Percentiles rank a stretch among this genome's conserved stretches.
These are phyloP conservation scores for Pagetopsis macropterus DNA, from an alignment of 2,797 vertebrate genomes.

Conservation along the genomic window DNA sequence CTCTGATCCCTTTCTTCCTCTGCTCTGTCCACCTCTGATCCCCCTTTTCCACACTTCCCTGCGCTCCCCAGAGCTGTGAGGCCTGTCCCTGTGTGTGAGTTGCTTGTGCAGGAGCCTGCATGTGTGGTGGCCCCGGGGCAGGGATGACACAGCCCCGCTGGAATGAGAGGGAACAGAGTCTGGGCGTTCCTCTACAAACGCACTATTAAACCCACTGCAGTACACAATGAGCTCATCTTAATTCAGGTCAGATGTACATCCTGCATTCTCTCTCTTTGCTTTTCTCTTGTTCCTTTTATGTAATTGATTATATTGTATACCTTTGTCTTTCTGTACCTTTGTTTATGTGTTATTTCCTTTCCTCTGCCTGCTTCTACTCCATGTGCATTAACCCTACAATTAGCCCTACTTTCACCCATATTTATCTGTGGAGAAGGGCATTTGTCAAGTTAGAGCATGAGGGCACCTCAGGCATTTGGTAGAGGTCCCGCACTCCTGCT, in stretches of 20 bases:
- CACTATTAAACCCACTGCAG: constrained; percentile 88
- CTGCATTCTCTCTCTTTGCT: constrained; percentile 68
- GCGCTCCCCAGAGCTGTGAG: constrained; percentile 64
- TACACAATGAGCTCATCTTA: constrained; percentile 91
- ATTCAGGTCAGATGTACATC: constrained; percentile 90
- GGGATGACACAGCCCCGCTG: constrained; percentile 87
- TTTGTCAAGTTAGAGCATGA: constrained; percentile 40
- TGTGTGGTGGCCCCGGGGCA: constrained; percentile 85
- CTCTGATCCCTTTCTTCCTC: constrained; percentile 78
- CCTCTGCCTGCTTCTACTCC: constrained; percentile 26
- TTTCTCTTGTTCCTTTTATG: constrained; percentile 49
- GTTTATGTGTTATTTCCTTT: constrained; percentile 31
- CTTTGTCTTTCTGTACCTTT: constrained; percentile 44
- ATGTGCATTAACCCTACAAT: constrained; percentile 4
- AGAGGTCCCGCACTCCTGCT: constrained; percentile 35
- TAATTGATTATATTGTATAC: constrained; percentile 57
- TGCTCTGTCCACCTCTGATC: constrained; percentile 74
- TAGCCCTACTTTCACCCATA: not conserved
- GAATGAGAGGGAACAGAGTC: constrained; percentile 89
- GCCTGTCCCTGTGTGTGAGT: constrained; percentile 75
- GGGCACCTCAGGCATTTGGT: constrained; percentile 44
- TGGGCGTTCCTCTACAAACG: constrained; percentile 89
- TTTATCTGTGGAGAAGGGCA: constrained; percentile 24
- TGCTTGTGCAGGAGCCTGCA: constrained; percentile 80
- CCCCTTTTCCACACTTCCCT: constrained; percentile 72